Percentiles rank a stretch among this genome's conserved stretches.
Conservation (phyloP, 2,113 vertebrate genomes). For the Thunnus thynnus region DNA sequence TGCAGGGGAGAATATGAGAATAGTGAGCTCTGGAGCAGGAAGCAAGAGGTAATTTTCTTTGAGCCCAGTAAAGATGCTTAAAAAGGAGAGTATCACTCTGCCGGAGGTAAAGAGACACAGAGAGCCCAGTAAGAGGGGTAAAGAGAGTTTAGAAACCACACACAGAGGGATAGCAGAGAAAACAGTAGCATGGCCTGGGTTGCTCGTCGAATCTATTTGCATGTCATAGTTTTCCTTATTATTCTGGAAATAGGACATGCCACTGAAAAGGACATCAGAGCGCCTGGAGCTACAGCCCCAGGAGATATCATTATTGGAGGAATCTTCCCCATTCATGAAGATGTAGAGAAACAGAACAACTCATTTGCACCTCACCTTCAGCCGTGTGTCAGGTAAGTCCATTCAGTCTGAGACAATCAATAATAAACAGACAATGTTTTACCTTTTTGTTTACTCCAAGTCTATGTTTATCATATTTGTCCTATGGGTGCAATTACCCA, state of each 20-base stretch:
- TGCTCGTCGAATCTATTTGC: neutral
- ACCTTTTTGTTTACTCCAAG: too few species aligned
- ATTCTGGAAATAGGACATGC: slow-evolving; percentile 2
- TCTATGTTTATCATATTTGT: too few species aligned
- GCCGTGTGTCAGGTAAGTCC: slow-evolving; percentile 87
- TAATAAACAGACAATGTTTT: neutral
- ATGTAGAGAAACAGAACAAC: slow-evolving; percentile 29
- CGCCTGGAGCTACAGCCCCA: slow-evolving; percentile 16
- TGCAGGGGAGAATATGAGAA: slow-evolving; percentile 52
- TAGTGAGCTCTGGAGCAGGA: slow-evolving; percentile 38
- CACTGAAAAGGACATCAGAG: accelerated
- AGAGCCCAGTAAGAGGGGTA: neutral
- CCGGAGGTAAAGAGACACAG: slow-evolving; percentile 1
- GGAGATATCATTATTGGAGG: slow-evolving; percentile 80
- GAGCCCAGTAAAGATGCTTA: slow-evolving; percentile 24
- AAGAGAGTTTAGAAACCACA: neutral
- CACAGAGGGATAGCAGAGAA: neutral
- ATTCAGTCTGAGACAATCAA: neutral
- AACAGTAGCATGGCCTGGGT: slow-evolving; percentile 34
- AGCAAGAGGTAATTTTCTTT: slow-evolving; percentile 25
- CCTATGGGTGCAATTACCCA: too few species aligned
- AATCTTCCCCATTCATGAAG: slow-evolving; percentile 73
- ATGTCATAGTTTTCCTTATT: slow-evolving; percentile 12
- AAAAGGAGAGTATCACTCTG: slow-evolving; percentile 47
- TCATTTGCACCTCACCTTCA: slow-evolving; percentile 79